Evolutionary conservation across 2,113 vertebrate species (phyloP).

Genomic region (Corythornis cristatus): DNA sequence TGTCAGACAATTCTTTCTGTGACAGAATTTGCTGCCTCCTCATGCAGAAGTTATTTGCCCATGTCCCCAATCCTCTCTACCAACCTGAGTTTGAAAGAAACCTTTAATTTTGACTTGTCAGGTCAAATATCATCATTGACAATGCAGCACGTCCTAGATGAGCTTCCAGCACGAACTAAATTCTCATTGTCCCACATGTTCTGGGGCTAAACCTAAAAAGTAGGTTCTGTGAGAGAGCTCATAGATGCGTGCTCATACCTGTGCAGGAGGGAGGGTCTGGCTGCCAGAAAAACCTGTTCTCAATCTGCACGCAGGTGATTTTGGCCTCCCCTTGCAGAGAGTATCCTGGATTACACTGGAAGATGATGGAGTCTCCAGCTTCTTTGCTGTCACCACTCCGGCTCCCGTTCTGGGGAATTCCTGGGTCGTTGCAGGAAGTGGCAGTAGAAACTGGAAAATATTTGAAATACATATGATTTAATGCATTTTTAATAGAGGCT

Average conservation of each 20-base stretch:
- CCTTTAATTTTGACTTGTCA: neutral
- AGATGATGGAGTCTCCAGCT: conserved; percentile 89
- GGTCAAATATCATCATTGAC: neutral
- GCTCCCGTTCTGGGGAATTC: conserved; percentile 93
- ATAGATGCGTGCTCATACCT: conserved; percentile 61
- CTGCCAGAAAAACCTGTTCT: conserved; percentile 96
- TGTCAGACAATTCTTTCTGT: neutral
- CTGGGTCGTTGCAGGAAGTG: conserved; percentile 97
- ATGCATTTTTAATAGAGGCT: neutral
- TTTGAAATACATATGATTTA: neutral
- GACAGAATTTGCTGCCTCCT: neutral
- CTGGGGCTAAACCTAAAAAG: neutral
- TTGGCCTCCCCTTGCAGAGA: conserved; percentile 87
- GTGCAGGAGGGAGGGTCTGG: conserved; percentile 93
- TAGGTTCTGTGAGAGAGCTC: neutral
- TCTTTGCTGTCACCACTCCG: conserved; percentile 91
- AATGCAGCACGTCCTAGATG: fast-evolving
- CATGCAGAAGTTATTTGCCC: neutral
- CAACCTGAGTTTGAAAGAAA: neutral
- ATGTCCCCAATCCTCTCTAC: neutral
- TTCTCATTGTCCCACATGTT: neutral
- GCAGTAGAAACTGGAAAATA: conserved; percentile 88
- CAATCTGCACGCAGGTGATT: conserved; percentile 94
- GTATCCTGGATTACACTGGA: conserved; percentile 96
- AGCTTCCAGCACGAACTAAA: neutral